phyloP scores from a whole-genome alignment of 2,113 vertebrate genomes.

The Mastomys natalensis region DNA sequence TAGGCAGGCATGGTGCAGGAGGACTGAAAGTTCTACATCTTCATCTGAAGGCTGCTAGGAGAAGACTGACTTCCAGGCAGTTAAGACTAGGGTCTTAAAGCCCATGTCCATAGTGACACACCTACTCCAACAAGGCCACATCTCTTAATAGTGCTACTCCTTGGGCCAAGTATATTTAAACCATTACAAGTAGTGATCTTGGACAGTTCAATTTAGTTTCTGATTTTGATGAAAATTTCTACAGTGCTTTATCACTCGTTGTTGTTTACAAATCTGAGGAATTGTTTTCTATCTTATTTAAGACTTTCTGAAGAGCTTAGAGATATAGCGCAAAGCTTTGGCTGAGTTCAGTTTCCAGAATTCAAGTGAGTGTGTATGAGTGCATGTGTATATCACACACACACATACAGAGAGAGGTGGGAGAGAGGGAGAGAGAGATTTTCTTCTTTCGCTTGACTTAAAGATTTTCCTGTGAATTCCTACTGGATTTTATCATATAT shows the following conservation, averaged over 20 bases:
- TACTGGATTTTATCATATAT: background rate
- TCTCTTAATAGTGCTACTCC: no score
- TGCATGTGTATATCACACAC: background rate
- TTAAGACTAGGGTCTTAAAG: no score
- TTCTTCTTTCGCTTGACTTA: conserved; percentile 6
- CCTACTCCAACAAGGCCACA: no score
- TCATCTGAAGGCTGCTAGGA: no score
- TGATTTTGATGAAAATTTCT: background rate
- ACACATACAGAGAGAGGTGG: no score
- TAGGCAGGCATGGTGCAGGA: no score
- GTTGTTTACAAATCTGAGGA: background rate
- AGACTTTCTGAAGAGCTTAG: background rate
- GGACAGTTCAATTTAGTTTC: background rate
- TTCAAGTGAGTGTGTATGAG: background rate
- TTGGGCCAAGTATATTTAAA: no score
- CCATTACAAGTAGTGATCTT: background rate
- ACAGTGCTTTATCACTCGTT: background rate
- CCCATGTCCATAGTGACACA: no score
- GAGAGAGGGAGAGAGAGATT: background rate
- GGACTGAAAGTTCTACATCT: no score
- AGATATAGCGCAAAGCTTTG: background rate
- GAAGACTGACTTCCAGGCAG: no score
- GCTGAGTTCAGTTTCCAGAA: background rate
- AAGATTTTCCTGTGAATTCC: background rate
- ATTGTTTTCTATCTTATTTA: background rate